These are phyloP conservation scores for Rafetus swinhoei DNA, from an alignment of 2,113 vertebrate species.

Conservation along the genomic window DNA sequence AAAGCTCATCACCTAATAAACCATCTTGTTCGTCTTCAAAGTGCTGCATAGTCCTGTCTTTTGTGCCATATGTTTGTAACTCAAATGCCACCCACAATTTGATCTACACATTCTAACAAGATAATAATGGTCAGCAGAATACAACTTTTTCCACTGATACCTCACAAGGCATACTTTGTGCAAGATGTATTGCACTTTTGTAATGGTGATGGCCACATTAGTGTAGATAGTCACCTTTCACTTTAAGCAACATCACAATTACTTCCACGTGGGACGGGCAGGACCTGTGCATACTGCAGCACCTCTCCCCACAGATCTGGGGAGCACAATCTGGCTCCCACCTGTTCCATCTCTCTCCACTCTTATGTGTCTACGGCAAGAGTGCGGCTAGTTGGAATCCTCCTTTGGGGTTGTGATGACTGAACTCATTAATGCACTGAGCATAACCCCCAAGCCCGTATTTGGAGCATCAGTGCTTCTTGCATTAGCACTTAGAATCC, in stretches of 20 bases:
- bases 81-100: too few species aligned
- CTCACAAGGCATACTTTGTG: too few species aligned
- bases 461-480: rapidly evolving
- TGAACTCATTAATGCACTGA: background rate
- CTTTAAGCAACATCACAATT: background rate
- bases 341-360: background rate
- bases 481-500: background rate
- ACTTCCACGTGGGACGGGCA: background rate
- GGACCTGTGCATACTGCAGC: background rate
- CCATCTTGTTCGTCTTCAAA: too few species aligned
- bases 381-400: rapidly evolving
- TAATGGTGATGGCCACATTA: too few species aligned
- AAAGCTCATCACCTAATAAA: too few species aligned
- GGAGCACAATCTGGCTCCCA: background rate
- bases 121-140: too few species aligned
- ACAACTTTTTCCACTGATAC: too few species aligned
- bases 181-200: too few species aligned
- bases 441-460: background rate
- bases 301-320: background rate
- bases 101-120: too few species aligned
- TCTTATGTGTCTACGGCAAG: background rate
- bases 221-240: too few species aligned
- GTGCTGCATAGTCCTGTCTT: too few species aligned
- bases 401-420: background rate
- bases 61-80: too few species aligned